A percentile compares a stretch with the other conserved stretches of the same genome.
Evolutionary conservation across 1,140 invertebrate genomes (phyloP).

Genomic region (Drosophila erecta): DNA sequence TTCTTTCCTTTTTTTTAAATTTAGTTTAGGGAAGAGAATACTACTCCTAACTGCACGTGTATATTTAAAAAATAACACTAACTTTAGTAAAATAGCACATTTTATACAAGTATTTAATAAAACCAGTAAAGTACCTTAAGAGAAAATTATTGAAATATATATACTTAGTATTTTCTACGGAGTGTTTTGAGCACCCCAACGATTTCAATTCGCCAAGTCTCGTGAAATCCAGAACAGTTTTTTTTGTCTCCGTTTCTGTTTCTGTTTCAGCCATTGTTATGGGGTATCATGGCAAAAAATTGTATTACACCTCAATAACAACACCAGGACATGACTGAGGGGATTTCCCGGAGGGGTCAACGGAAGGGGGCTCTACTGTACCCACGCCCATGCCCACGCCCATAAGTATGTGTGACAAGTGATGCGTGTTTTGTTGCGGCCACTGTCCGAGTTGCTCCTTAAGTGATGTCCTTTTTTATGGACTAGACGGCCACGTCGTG

Average conservation of each 20-base stretch:
- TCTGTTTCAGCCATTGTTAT: conserved; percentile 56
- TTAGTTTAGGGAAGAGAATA: neutral
- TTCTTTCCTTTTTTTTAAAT: no score
- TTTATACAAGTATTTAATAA: neutral
- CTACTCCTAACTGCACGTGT: neutral
- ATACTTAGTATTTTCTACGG: no score
- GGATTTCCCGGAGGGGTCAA: conserved; percentile 4
- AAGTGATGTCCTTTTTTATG: conserved; percentile 82
- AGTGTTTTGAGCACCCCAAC: no score
- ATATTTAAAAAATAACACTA: no score
- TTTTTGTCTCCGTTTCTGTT: conserved; percentile 10
- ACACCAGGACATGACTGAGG: conserved; percentile 80
- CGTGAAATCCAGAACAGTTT: neutral
- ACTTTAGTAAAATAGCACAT: no score
- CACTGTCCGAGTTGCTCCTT: conserved; percentile 70
- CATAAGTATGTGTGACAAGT: conserved; percentile 83
- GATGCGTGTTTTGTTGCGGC: conserved; percentile 84
- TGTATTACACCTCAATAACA: conserved; percentile 85
- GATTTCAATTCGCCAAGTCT: neutral
- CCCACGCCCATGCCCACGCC: conserved; percentile 22
- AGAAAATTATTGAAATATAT: no score
- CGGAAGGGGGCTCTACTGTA: neutral
- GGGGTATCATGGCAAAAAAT: conserved; percentile 82
- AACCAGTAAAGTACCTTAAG: no score
- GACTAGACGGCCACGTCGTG: conserved; percentile 33